Percentiles rank a stretch among this genome's conserved stretches.
Conservation (phyloP, 2,888 invertebrate species). For the Caenorhabditis wallacei region DNA sequence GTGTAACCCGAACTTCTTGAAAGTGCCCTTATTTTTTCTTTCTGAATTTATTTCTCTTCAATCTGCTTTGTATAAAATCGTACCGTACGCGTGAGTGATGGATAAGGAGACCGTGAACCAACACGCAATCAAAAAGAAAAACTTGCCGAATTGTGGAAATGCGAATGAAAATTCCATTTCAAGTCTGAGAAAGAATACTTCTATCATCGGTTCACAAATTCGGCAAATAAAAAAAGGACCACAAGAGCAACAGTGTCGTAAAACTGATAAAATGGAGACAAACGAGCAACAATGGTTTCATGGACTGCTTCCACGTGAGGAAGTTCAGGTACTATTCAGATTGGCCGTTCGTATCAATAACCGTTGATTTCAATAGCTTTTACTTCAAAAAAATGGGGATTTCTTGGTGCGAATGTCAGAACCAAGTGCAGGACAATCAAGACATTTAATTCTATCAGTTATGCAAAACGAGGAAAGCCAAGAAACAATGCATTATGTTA, state of each 20-base stretch:
- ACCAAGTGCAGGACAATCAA: conserved; percentile 61
- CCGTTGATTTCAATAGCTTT: conserved; percentile 7
- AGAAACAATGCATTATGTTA: conserved; percentile 53
- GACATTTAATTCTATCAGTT: conserved; percentile 68
- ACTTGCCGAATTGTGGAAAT: conserved; percentile 6
- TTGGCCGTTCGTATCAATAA: background rate
- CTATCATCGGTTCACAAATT: conserved; percentile 20
- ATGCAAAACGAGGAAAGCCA: conserved; percentile 54
- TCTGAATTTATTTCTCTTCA: background rate
- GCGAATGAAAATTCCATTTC: conserved; percentile 12
- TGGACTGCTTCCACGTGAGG: conserved; percentile 51
- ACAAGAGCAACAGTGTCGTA: conserved; percentile 30
- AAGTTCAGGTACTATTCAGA: conserved; percentile 41
- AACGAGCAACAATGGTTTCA: conserved; percentile 46
- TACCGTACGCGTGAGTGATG: conserved; percentile 21
- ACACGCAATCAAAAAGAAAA: conserved; percentile 17
- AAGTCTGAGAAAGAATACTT: conserved; percentile 11
- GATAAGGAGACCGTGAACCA: conserved; percentile 30
- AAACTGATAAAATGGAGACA: conserved; percentile 29
- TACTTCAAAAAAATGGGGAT: conserved; percentile 69
- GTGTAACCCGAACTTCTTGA: too few relatives aligned
- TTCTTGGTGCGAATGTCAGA: conserved; percentile 73
- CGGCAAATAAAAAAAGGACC: conserved; percentile 30
- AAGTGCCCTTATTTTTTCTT: background rate
- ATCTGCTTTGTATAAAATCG: background rate